Conservation (phyloP, 2,797 vertebrate genomes). For the Galago senegalensis region DNA sequence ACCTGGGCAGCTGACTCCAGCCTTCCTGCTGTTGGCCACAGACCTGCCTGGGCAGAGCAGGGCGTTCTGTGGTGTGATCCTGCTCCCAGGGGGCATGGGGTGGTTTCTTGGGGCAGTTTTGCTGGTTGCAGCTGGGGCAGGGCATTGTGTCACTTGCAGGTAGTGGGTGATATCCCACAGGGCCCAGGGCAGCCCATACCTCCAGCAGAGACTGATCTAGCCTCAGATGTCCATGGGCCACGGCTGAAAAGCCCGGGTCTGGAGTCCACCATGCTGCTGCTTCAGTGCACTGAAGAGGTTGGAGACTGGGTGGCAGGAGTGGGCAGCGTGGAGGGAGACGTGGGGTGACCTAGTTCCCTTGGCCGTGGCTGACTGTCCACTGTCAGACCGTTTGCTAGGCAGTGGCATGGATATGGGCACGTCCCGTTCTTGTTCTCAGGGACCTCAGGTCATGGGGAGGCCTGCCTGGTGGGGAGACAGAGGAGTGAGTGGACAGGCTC, state of each 20-base stretch:
- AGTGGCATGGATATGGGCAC: neutral
- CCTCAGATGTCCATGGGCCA: rapidly evolving
- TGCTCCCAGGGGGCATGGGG: neutral
- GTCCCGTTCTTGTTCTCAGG: neutral
- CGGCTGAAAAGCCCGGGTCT: neutral
- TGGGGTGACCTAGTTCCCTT: no score
- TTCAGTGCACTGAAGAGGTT: no score
- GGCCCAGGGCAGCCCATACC: neutral
- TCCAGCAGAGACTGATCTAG: neutral
- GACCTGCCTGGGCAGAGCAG: neutral
- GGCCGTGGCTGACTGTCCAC: neutral
- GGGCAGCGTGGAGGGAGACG: rapidly evolving
- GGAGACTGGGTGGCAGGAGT: neutral
- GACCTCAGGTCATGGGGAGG: neutral
- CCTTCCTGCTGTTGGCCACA: neutral
- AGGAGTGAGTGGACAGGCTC: no score
- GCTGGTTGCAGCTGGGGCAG: neutral
- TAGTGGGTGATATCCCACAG: neutral
- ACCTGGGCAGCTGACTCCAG: neutral
- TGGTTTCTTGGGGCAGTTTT: neutral
- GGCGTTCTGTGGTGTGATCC: rapidly evolving
- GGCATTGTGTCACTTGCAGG: neutral
- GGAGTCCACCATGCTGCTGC: neutral
- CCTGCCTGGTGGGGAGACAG: neutral
- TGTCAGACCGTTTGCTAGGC: rapidly evolving